A percentile compares a stretch with the other conserved stretches of the same genome.
Conservation (phyloP, 2,797 vertebrate genomes). For the Tadarida brasiliensis region DNA sequence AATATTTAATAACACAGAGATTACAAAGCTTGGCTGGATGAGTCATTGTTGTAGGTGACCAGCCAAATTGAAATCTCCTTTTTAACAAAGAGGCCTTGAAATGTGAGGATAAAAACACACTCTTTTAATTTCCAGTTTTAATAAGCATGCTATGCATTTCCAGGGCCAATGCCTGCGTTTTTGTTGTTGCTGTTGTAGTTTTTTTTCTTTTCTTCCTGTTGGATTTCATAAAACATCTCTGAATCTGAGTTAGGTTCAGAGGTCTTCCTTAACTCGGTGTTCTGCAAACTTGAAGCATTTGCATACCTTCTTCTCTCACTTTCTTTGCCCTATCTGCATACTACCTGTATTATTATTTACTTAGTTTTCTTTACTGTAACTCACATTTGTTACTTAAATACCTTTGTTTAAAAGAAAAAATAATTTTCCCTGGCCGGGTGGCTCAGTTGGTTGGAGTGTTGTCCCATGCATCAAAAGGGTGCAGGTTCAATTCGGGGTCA, state of each 20-base stretch:
- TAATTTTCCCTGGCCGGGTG: not conserved
- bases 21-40: constrained; percentile 28
- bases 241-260: not conserved
- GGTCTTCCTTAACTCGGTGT: not conserved
- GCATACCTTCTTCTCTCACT: not conserved
- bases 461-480: too few species aligned
- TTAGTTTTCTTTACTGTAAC: not conserved
- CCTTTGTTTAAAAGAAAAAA: not conserved
- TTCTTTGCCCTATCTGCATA: not conserved
- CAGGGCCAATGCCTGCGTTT: not conserved
- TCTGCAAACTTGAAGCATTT: not conserved
- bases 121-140: constrained; percentile 38
- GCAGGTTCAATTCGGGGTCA: too few species aligned
- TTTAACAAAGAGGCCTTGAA: constrained; percentile 56
- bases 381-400: constrained; percentile 3
- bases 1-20: constrained; percentile 51
- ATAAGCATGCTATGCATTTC: not conserved
- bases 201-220: not conserved
- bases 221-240: not conserved
- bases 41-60: constrained; percentile 64
- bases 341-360: not conserved
- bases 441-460: too few species aligned
- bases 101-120: not conserved
- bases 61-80: constrained; percentile 48
- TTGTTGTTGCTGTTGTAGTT: too few species aligned